Base-by-base conservation (phyloP, 2,888 invertebrate species). In the Suillia variegata region DNA sequence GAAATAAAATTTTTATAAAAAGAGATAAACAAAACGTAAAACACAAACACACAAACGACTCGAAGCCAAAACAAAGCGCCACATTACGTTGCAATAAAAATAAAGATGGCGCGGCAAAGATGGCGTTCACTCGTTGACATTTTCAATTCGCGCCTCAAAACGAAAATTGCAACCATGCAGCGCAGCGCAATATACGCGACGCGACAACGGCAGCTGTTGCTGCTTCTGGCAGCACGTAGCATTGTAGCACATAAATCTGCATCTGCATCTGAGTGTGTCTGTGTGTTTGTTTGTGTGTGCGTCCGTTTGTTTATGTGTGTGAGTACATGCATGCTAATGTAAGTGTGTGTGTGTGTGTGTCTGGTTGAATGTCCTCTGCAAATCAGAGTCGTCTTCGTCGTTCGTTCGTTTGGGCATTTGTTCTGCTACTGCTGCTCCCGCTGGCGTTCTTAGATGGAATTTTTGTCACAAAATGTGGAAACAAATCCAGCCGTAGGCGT, bases 401-500 rank as follows among this genome's bases (percentile, higher is more conserved):
- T 53, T 53, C 56, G 48, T 58, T 56, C 48, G 53, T 56, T 60
- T 56, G 51, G 56, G 52, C 60, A 56, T 56, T 34, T 52, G 58
- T 45, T 51, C 42, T 31, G 26, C 22, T 51, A 21, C 8, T 55
- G 47, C 52, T 15, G 52, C 21, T 52, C 18, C 17, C 20, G 34
- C 34, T 34, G 49, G 21, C 18, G 38, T 45, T 24, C 48, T 52
- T 59, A 55, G 47, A 34, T 54, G 61, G 54, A 50, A 61, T 50
- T 61, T 54, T 48, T 31, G 20, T 24, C 38, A 38, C 15, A 57
- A 53, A 38, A 38, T 38, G 31, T 20, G 20, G 38, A 53, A 57
- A 61, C 56, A 61, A 61, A 61, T 57, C 33, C 45, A 26, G 55
- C 24, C 54, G 17, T 31, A 24, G 24, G 47, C 45, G 38, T 8